These are phyloP conservation scores for Caenorhabditis panamensis DNA, from an alignment of 2,888 invertebrate genomes.

Conservation along the genomic window DNA sequence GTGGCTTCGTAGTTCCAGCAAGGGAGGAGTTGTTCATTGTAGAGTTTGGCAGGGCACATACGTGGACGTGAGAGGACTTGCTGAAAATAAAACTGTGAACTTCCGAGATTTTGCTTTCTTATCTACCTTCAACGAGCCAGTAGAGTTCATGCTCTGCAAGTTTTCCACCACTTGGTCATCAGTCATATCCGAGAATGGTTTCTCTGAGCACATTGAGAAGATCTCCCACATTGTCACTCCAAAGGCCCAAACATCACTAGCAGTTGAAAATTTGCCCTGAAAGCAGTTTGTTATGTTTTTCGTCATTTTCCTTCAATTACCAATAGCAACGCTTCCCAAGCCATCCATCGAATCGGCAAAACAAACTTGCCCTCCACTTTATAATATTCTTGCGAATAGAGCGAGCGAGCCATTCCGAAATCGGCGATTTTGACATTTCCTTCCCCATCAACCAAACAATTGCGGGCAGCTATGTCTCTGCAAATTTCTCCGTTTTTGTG, in stretches of 20 bases:
- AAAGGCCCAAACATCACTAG: constrained; percentile 93
- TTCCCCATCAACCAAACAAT: constrained; percentile 89
- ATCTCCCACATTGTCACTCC: constrained; percentile 92
- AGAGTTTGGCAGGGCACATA: constrained; percentile 68
- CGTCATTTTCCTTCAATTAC: constrained; percentile 32
- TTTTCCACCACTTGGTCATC: constrained; percentile 90
- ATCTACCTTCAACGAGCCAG: constrained; percentile 64
- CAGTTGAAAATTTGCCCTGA: constrained; percentile 90
- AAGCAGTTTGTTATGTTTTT: constrained; percentile 58
- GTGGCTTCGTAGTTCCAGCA: constrained; percentile 69
- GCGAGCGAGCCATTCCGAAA: constrained; percentile 90
- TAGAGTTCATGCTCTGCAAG: constrained; percentile 82
- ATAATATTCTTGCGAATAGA: constrained; percentile 89
- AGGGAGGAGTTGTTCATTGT: constrained; percentile 66
- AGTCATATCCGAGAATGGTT: constrained; percentile 88
- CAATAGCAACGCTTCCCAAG: constrained; percentile 74
- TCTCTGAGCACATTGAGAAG: constrained; percentile 87
- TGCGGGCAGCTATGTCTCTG: constrained; percentile 86
- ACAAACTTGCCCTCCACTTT: constrained; percentile 87
- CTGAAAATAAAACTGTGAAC: constrained; percentile 52
- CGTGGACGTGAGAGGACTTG: constrained; percentile 61
- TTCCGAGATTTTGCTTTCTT: background rate
- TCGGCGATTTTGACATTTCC: constrained; percentile 86
- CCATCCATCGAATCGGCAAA: constrained; percentile 86
- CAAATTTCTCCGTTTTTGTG: constrained; percentile 22